These are phyloP conservation scores for Microcebus lehilahytsara DNA, from an alignment of 2,113 vertebrate species.

Conservation along the genomic window DNA sequence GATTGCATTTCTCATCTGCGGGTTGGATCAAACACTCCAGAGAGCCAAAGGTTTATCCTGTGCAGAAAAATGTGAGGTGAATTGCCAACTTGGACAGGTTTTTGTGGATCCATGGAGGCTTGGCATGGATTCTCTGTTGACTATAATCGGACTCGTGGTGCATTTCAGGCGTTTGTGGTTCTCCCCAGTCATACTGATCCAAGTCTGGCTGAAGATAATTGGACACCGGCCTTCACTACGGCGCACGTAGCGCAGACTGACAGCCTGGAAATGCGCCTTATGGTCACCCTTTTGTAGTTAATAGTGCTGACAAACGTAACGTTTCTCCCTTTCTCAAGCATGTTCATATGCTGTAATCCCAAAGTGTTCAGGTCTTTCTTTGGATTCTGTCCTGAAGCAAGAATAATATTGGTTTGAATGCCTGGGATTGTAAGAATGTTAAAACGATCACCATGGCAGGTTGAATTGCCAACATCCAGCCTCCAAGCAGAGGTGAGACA, in stretches of 20 bases:
- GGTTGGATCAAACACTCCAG: neutral
- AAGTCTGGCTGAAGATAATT: constrained; percentile 64
- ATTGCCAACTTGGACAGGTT: constrained; percentile 70
- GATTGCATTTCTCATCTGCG: neutral
- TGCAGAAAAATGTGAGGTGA: constrained; percentile 44
- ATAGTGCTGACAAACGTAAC: constrained; percentile 10
- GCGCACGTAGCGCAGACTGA: constrained; percentile 53
- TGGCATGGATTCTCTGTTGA: constrained; percentile 27
- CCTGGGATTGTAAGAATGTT: constrained; percentile 24
- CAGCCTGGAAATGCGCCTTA: constrained; percentile 68
- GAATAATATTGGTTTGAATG: neutral
- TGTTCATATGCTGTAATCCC: neutral
- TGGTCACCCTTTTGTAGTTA: constrained; percentile 42
- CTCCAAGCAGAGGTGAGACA: neutral
- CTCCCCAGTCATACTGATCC: constrained; percentile 53
- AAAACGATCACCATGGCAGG: neutral
- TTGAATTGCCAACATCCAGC: neutral
- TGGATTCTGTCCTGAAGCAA: constrained; percentile 32
- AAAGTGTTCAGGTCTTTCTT: constrained; percentile 51
- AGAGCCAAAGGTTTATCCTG: constrained; percentile 44
- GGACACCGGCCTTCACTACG: constrained; percentile 46
- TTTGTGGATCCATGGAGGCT: constrained; percentile 49
- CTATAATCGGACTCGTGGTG: constrained; percentile 29
- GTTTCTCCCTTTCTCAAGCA: neutral
- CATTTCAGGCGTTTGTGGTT: constrained; percentile 60